Evolutionary conservation across 2,113 vertebrate species (phyloP).

Genomic region (Piprites chloris): DNA sequence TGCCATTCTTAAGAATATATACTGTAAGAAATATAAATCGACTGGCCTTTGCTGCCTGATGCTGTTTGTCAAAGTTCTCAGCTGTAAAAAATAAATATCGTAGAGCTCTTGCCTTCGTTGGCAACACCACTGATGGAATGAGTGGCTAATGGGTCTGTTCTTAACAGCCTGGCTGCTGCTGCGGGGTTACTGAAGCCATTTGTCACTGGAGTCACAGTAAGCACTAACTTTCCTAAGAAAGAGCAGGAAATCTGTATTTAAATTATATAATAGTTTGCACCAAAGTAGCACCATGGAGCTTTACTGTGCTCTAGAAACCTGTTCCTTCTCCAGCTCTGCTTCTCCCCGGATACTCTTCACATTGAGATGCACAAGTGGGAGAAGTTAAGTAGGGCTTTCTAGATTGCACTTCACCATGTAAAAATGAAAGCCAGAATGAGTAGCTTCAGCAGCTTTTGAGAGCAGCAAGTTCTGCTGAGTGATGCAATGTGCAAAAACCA

Average conservation of each 20-base stretch:
- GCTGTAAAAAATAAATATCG: neutral
- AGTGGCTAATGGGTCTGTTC: neutral
- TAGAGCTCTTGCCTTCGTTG: neutral
- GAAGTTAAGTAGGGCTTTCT: neutral
- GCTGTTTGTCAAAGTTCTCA: neutral
- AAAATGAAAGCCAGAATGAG: neutral
- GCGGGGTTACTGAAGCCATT: neutral
- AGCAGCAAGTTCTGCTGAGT: neutral
- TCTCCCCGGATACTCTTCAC: neutral
- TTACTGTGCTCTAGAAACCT: neutral
- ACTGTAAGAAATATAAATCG: constrained; percentile 6
- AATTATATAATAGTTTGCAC: neutral
- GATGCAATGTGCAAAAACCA: neutral
- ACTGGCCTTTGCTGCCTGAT: constrained; percentile 38
- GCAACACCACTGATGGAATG: neutral
- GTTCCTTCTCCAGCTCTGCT: neutral
- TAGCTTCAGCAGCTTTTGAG: neutral
- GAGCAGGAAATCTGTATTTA: neutral
- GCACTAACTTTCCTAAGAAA: neutral
- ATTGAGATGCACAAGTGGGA: neutral
- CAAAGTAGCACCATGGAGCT: neutral
- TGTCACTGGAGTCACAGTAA: neutral
- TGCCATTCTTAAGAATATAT: constrained; percentile 34
- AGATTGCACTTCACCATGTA: neutral
- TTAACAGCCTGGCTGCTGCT: neutral